A percentile compares a stretch with the other conserved stretches of the same genome.
These are phyloP conservation scores for Asbolus verrucosus DNA, from an alignment of 1,140 invertebrate species.

Conservation along the genomic window DNA sequence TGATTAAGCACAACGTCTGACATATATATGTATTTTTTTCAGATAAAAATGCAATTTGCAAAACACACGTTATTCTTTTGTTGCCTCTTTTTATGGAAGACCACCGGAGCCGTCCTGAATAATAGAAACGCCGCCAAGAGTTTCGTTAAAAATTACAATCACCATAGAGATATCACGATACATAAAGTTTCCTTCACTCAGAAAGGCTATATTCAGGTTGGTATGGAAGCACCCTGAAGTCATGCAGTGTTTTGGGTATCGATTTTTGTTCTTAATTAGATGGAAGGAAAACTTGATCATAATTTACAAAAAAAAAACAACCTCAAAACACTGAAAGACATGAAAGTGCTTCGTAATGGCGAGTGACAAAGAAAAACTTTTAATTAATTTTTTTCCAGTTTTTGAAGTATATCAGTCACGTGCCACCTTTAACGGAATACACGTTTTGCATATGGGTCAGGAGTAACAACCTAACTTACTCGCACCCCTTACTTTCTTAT, in stretches of 20 bases:
- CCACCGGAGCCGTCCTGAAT: slow-evolving; percentile 1
- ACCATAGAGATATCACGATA: slow-evolving; percentile 32
- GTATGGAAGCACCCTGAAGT: too few species aligned
- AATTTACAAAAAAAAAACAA: too few species aligned
- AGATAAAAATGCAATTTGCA: slow-evolving; percentile 29
- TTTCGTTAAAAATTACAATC: slow-evolving; percentile 19
- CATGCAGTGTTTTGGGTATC: too few species aligned
- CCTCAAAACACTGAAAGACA: too few species aligned
- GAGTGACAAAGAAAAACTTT: too few species aligned
- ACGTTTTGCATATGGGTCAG: slow-evolving; percentile 77
- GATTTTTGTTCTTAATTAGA: too few species aligned
- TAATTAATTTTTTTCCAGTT: slow-evolving; percentile 68
- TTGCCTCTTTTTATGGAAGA: slow-evolving; percentile 19
- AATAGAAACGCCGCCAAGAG: neutral
- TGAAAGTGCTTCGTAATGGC: too few species aligned
- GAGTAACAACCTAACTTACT: slow-evolving; percentile 69
- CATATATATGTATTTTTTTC: slow-evolving; percentile 12
- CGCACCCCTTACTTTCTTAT: slow-evolving; percentile 76
- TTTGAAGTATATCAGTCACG: slow-evolving; percentile 72
- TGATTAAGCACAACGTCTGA: too few species aligned
- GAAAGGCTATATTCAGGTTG: slow-evolving; percentile 76
- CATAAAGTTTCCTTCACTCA: slow-evolving; percentile 73
- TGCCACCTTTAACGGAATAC: slow-evolving; percentile 73
- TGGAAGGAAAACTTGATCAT: too few species aligned
- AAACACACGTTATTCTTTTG: slow-evolving; percentile 27